Evolutionary conservation across 1,140 invertebrate species (phyloP), one percentile per base, ranked within the genome.

Genomic region (Scaptodrosophila lebanonensis): DNA sequence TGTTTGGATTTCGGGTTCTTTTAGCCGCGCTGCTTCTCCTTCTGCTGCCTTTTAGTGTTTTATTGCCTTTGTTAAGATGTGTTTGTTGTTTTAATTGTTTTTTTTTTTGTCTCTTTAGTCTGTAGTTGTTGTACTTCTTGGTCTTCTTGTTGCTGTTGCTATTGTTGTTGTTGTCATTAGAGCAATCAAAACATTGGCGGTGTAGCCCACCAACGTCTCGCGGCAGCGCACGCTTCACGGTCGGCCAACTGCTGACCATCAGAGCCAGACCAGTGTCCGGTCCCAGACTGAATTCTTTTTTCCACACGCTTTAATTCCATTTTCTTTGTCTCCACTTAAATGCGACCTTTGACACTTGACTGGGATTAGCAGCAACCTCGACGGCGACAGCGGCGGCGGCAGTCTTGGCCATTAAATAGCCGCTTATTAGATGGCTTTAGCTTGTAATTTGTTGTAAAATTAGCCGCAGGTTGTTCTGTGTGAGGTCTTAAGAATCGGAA

Each of bases 391-490:
- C 38, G 45, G 50, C 47, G 47, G 42, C 57, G 45, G 53, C n/a
- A n/a, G n/a, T n/a, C n/a, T n/a, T n/a, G n/a, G 62, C 59, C 71
- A 72, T 71, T 71, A 71, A 72, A 53, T 49, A 42, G 40, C 50
- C 22, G 40, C 44, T 62, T 71, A 61, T 68, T 69, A 42, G 47
- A 59, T 42, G 54, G 47, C 59, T 69, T 76, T 51, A 66, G 56
- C 66, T 56, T 66, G 35, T 59, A 77, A 76, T 76, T 76, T 72
- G 71, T 60, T 50, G 63, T 63, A 49, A 56, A 73, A 67, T 62
- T 73, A 72, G 57, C 64, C 43, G 56, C 69, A 72, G 69, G 69
- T 73, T 66, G 68, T 44, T 32, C 12, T 60, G n/a, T n/a, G n/a
- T 18, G 27, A 11, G 22, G 25, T 17, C 15, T 43, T 11, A 22